Conservation (phyloP, 2,888 invertebrate genomes). For the Drosophila histrio region DNA sequence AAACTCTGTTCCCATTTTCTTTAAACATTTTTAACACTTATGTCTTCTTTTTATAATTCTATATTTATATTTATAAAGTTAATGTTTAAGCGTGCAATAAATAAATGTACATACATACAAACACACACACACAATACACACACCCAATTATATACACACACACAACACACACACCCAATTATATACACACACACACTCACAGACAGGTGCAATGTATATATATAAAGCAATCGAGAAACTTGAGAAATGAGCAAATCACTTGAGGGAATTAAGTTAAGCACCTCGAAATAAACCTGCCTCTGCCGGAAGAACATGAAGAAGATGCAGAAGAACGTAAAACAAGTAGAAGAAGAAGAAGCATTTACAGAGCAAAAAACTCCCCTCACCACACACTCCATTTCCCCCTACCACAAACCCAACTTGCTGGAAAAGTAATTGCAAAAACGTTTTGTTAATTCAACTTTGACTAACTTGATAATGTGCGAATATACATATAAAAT, state of each 20-base stretch:
- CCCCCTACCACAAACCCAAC: neutral
- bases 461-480: constrained; percentile 34
- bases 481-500: constrained; percentile 19
- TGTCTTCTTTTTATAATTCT: constrained; percentile 6
- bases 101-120: constrained; percentile 56
- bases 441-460: neutral
- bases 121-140: constrained; percentile 20
- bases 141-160: constrained; percentile 2
- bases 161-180: constrained; percentile 4
- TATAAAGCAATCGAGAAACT: constrained; percentile 38
- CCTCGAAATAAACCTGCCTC: neutral
- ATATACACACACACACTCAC: constrained; percentile 12
- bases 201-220: constrained; percentile 47
- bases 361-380: constrained; percentile 32
- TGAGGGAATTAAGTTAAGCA: neutral
- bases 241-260: constrained; percentile 16
- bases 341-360: constrained; percentile 19
- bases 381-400: neutral
- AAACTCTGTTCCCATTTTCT: constrained; percentile 2
- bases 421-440: constrained; percentile 1
- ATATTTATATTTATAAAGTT: constrained; percentile 60
- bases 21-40: constrained; percentile 5
- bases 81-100: constrained; percentile 73
- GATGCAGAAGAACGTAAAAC: neutral
- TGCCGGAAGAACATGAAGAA: neutral